Percentiles rank a stretch among this genome's conserved stretches.
These are phyloP conservation scores for Myrmophylax atrothorax DNA, from an alignment of 2,113 vertebrate species.

Conservation along the genomic window DNA sequence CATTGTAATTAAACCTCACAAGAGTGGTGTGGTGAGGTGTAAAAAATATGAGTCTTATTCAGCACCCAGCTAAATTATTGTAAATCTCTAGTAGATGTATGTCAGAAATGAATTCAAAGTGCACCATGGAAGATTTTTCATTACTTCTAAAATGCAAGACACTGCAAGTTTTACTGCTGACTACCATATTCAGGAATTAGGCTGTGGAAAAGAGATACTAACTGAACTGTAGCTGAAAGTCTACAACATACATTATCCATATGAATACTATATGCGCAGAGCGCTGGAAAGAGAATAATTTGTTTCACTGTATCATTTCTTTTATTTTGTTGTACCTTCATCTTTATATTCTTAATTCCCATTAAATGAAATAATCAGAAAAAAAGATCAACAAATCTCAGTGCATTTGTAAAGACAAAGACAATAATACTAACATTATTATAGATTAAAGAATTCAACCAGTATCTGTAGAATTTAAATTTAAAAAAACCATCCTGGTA, in stretches of 20 bases:
- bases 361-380: not conserved
- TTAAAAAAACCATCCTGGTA: not conserved
- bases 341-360: not conserved
- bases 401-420: not conserved
- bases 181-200: not conserved
- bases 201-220: not conserved
- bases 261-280: not conserved
- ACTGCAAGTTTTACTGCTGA: slow-evolving; percentile 6
- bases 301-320: not conserved
- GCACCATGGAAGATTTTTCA: not conserved
- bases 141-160: not conserved
- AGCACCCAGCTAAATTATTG: slow-evolving; percentile 13
- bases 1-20: slow-evolving; percentile 64
- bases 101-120: slow-evolving; percentile 18
- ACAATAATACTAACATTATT: not conserved
- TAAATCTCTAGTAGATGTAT: not conserved
- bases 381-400: not conserved
- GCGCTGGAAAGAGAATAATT: not conserved
- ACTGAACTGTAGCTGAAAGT: not conserved
- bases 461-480: not conserved
- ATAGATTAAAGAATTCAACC: not conserved
- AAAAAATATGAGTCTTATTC: slow-evolving; percentile 43
- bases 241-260: not conserved
- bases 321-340: not conserved
- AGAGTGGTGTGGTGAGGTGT: slow-evolving; percentile 20